Evolutionary conservation across 2,113 vertebrate species (phyloP).

Genomic region (Sclerurus mexicanus): DNA sequence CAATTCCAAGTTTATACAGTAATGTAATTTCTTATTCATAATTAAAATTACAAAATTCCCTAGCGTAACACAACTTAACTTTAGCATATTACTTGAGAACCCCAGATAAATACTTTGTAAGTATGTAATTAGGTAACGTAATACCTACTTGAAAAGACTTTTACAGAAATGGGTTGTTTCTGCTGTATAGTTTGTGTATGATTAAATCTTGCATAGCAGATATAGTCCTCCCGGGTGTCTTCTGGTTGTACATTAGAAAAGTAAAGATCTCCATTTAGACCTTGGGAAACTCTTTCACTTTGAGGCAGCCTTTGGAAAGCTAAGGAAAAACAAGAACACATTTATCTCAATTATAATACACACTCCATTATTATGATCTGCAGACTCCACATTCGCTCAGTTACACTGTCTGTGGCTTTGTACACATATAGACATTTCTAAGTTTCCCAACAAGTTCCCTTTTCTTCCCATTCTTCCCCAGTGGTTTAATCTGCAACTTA

Average conservation of each 20-base stretch:
- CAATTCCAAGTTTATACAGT: not conserved
- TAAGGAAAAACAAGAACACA: slow-evolving; percentile 61
- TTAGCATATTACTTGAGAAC: not conserved
- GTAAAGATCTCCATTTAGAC: slow-evolving; percentile 95
- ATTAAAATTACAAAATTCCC: not conserved
- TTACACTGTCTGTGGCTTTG: not conserved
- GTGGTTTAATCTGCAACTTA: not conserved
- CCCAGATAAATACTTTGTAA: not conserved
- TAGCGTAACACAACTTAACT: not conserved
- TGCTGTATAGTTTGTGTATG: slow-evolving; percentile 98
- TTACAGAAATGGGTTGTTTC: slow-evolving; percentile 96
- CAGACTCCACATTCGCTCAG: not conserved
- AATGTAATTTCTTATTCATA: not conserved
- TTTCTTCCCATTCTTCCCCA: not conserved
- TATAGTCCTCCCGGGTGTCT: slow-evolving; percentile 93
- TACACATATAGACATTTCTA: not conserved
- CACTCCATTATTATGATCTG: not conserved
- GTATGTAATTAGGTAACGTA: not conserved
- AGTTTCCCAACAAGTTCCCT: not conserved
- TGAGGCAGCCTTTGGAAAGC: slow-evolving; percentile 95
- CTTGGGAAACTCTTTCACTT: slow-evolving; percentile 91
- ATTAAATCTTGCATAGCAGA: slow-evolving; percentile 97
- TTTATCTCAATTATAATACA: not conserved
- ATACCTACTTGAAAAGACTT: slow-evolving; percentile 89
- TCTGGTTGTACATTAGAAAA: slow-evolving; percentile 92